Evolutionary conservation across 2,113 vertebrate genomes (phyloP).

Genomic region (Eleginops maclovinus): DNA sequence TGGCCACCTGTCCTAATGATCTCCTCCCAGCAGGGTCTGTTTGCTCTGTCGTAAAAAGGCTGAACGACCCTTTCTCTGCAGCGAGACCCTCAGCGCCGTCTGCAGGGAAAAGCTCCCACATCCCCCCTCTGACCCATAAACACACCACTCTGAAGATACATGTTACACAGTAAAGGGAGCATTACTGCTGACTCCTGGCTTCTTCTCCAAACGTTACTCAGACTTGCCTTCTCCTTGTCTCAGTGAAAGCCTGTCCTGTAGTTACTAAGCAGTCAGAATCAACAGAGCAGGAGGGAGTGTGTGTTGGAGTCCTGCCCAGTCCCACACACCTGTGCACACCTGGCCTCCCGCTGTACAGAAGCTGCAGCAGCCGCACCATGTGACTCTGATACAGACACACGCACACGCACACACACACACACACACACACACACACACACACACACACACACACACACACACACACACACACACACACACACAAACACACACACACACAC

Average conservation of each 20-base stretch:
- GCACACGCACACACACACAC: no score
- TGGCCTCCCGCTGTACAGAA: background rate
- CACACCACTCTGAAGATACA: no score
- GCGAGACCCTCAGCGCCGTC: slow-evolving; percentile 1
- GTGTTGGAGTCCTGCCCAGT: background rate
- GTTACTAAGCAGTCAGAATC: background rate
- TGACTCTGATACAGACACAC: background rate
- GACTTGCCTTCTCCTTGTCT: no score
- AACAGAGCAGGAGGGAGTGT: background rate
- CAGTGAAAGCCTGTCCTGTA: no score
- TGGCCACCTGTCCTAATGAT: slow-evolving; percentile 58
- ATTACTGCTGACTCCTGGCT: no score
- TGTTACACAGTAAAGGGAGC: no score
- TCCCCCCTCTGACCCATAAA: background rate
- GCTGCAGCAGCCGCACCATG: background rate
- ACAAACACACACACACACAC: no score
- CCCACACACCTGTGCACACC: slow-evolving; percentile 14
- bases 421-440: no score
- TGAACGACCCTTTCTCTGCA: slow-evolving; percentile 8
- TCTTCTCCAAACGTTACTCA: no score
- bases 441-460: no score
- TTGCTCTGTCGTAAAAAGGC: slow-evolving; percentile 57
- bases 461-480: no score
- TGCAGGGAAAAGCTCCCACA: slow-evolving; percentile 9
- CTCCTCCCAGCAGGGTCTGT: slow-evolving; percentile 56